Percentiles rank a stretch among this genome's conserved stretches.
phyloP scores from a whole-genome alignment of 2,113 vertebrate genomes.

The Gracilinanus agilis region DNA sequence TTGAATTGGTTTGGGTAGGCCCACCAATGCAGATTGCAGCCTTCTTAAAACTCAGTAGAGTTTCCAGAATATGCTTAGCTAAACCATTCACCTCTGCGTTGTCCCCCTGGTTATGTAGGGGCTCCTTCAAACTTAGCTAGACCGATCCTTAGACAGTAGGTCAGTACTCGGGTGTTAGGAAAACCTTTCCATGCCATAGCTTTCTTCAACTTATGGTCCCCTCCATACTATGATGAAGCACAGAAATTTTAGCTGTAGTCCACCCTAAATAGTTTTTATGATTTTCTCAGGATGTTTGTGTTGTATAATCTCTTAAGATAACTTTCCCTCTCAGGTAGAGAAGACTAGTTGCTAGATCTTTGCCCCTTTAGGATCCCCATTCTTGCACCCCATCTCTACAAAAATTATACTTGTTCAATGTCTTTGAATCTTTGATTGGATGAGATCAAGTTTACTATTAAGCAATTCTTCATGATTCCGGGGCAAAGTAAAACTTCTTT shows the following conservation, averaged over 20 bases:
- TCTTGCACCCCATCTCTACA: not conserved
- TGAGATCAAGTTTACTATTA: not conserved
- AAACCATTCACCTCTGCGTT: not conserved
- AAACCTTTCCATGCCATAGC: not conserved
- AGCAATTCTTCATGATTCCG: slow-evolving; percentile 7
- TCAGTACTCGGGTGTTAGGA: too few relatives aligned
- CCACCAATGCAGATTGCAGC: not conserved
- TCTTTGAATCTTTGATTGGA: slow-evolving; percentile 22
- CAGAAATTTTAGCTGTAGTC: not conserved
- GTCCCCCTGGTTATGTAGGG: not conserved
- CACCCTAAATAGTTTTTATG: slow-evolving; percentile 11
- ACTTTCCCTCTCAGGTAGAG: not conserved
- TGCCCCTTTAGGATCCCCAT: not conserved
- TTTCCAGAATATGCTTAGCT: not conserved
- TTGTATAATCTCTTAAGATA: not conserved
- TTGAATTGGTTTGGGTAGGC: not conserved
- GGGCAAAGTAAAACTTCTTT: not conserved
- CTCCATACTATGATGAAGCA: not conserved
- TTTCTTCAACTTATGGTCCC: not conserved
- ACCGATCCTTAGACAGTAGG: not conserved
- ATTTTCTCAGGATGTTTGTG: slow-evolving; percentile 16
- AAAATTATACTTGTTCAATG: slow-evolving; percentile 14
- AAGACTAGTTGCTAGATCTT: not conserved
- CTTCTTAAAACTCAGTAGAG: not conserved
- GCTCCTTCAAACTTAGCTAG: not conserved